Conservation (phyloP, 2,113 vertebrate genomes). For the Eptesicus fuscus region DNA sequence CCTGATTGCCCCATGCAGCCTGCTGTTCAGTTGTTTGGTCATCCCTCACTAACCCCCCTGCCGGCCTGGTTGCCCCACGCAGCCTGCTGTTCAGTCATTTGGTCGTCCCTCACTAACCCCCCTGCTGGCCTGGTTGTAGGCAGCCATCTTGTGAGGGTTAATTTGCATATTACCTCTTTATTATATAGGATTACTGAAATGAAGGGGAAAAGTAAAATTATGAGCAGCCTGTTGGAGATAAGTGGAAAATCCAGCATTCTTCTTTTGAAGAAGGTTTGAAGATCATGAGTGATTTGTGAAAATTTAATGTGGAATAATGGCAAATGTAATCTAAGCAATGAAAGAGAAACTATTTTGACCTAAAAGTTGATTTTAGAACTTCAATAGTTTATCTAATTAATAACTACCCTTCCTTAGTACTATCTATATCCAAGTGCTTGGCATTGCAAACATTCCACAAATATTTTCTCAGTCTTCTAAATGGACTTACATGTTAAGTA, state of each 20-base stretch:
- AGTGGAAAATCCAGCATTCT: neutral
- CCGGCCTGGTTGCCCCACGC: no score
- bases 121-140: no score
- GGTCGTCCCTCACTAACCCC: no score
- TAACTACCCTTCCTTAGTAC: neutral
- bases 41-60: no score
- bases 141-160: no score
- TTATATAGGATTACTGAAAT: neutral
- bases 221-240: neutral
- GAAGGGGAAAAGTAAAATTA: neutral
- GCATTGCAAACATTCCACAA: neutral
- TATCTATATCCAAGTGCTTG: neutral
- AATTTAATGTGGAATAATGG: neutral
- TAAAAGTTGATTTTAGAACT: neutral
- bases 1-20: no score
- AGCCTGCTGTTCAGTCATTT: no score
- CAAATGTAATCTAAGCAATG: neutral
- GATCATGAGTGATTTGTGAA: neutral
- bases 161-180: no score
- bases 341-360: neutral
- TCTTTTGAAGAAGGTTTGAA: neutral
- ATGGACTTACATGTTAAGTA: neutral
- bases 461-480: neutral
- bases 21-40: no score
- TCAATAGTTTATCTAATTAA: neutral